phyloP scores from a whole-genome alignment of 2,888 invertebrate genomes.

The Megastigmus dorsalis region DNA sequence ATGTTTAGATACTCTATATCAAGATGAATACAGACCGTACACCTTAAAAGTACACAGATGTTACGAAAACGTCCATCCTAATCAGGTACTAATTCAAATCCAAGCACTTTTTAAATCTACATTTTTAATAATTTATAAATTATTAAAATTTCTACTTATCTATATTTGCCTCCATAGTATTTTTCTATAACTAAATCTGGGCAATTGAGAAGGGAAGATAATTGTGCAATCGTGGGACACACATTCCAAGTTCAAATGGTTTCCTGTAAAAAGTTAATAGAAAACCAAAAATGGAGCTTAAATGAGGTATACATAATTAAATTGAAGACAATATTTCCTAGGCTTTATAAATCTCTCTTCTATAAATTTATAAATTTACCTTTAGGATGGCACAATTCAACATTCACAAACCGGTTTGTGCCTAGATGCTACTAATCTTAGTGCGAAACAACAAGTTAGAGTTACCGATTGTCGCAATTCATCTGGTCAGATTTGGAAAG shows the following conservation, averaged over 20 bases:
- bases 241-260: constrained; percentile 76
- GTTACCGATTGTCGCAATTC: constrained; percentile 59
- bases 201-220: constrained; percentile 85
- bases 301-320: constrained; percentile 59
- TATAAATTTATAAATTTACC: background rate
- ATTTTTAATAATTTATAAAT: no score
- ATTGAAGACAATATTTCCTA: background rate
- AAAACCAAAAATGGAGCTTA: constrained; percentile 63
- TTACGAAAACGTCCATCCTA: constrained; percentile 79
- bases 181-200: constrained; percentile 83
- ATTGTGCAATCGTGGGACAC: constrained; percentile 78
- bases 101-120: no score
- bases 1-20: constrained; percentile 88
- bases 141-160: no score
- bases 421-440: constrained; percentile 75
- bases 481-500: constrained; percentile 64
- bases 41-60: constrained; percentile 86
- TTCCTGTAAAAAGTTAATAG: constrained; percentile 73
- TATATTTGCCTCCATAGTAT: no score
- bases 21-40: constrained; percentile 80
- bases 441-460: constrained; percentile 68
- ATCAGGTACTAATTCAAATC: constrained; percentile 78
- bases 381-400: constrained; percentile 74
- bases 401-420: constrained; percentile 78
- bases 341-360: no score